Evolutionary conservation across 2,888 invertebrate species (phyloP), one percentile per base, ranked within the genome.

Genomic region (Nyleta sp.): DNA sequence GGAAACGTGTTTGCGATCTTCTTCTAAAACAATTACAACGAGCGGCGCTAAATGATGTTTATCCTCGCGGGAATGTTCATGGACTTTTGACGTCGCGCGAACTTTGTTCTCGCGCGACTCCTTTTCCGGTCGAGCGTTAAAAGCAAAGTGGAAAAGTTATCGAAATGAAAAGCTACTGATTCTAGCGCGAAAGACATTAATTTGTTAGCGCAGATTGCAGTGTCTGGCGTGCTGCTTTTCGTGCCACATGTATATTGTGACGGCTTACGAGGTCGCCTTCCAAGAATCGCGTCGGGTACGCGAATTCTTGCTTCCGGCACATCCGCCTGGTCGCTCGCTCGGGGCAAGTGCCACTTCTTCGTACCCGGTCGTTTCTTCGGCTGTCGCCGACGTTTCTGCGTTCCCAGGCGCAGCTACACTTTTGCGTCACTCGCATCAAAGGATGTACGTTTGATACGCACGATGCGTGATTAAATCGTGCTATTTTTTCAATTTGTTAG

Each of bases 251-350:
- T 64, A 68, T 68, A 75, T 80, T 74, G 75, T 74, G 75, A 72
- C 67, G 46, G 53, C 64, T 81, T 68, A 78, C 67, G 71, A 74
- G 71, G 73, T 74, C 71, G 65, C 64, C 40, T 78, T 80, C 78
- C 65, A 44, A 78, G 80, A 80, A 80, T 53, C 46, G 64, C 74
- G 62, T 57, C 74, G 77, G 67, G 24, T 72, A 59, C 77, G 77
- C 74, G 77, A 78, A 78, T 75, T 60, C 59, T 71, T 64, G 81
- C 79, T 81, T 81, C 81, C 81, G 81, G 81, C 81, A 74, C 81
- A 81, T 81, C 76, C 79, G 81, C 76, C 57, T 70, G 65, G 18
- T 17, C 48, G 68, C 22, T 65, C 65, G 57, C 71, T 60, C 35
- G 17, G 17, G 60, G 52, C 72, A 59, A 81, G 67, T 72, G 68